Evolutionary conservation across 2,797 vertebrate species (phyloP), one percentile per base, ranked within the genome.

Genomic region (Cirrhinus mrigala): DNA sequence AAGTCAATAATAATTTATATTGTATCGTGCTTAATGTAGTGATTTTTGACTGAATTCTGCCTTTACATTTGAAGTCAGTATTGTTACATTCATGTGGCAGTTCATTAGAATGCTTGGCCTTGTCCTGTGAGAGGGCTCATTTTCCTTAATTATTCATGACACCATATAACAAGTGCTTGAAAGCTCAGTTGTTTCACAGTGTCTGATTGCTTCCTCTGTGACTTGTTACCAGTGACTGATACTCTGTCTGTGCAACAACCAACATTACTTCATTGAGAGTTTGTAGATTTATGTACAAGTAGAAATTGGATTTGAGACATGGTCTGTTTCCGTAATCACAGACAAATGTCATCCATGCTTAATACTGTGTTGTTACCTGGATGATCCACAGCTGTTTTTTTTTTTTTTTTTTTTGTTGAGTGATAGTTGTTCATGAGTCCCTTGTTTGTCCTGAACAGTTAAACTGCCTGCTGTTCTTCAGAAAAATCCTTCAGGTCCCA

Each of bases 61-160:
- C 20, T 40, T 22, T 18, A n/a, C 0, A 6, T 44, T 70, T 70
- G 68, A 70, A n/a, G 68, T 44, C 2, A 44, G 0, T 44, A 3
- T 70, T 70, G 10, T n/a, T 44, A 22, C 66, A 69, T 40, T 2
- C 6, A 3, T n/a, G 37, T 12, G 18, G 2, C 20, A 37, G 24
- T 71, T 71, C 22, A 24, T 46, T 22, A 27, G 14, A 29, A 24
- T 14, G n/a, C 3, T 9, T 20, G 44, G 20, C 1, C 22, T 24
- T 71, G 33, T 40, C 68, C 18, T 14, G 3, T 24, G 46, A 50
- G n/a, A 73, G 24, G 15, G 10, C 22, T 1, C 4, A 11, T 58
- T 11, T 58, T n/a, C 52, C 27, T n/a, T 58, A 76, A 76, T 37
- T 24, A 77, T 44, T 77, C 52, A 24, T 77, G 75, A 40, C 20